Evolutionary conservation across 2,797 vertebrate species (phyloP), one percentile per base, ranked within the genome.

Genomic region (Pantherophis alleghaniensis): DNA sequence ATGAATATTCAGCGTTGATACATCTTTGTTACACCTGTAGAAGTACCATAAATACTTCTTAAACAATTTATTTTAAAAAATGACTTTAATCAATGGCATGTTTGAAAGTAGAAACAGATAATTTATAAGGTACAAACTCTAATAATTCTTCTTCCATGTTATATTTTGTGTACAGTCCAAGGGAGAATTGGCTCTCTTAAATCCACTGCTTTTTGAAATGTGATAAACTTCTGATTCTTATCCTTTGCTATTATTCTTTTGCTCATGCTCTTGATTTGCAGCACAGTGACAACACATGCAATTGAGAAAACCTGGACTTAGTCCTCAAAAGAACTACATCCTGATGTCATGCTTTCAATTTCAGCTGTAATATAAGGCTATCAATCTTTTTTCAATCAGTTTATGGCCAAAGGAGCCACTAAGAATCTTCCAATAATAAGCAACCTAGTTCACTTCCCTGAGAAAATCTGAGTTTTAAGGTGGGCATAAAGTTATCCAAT

Each of bases 381-480:
- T 74, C 26, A 20, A 56, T 47, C 91, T 94, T 95, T 95, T 69
- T 79, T 13, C 32, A 91, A 63, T 90, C n/a, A 88, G 37, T 57
- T 95, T 94, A 87, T 90, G 93, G 94, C 92, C 94, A 93, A 90
- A 92, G 66, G 53, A 3, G 9, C 93, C 5, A 32, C 7, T 63
- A 87, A 90, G 86, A 96, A 94, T 94, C 94, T 96, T 93, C 88
- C 59, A 90, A n/a, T 93, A 92, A 93, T 90, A 92, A 79, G 88
- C 69, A 91, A 89, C 3, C 22, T 20, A 66, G 22, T 2, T 92
- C 0, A 1, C n/a, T 96, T 95, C 55, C 47, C 57, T 88, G 60
- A 95, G 91, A 87, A 96, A 42, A 32, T 37, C 79, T 83, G 93
- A 79, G 59, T 95, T 95, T 95, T 95, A 94, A 96, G 94, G 91